Conservation (phyloP, 2,797 vertebrate genomes). For the Xyrichtys novacula region DNA sequence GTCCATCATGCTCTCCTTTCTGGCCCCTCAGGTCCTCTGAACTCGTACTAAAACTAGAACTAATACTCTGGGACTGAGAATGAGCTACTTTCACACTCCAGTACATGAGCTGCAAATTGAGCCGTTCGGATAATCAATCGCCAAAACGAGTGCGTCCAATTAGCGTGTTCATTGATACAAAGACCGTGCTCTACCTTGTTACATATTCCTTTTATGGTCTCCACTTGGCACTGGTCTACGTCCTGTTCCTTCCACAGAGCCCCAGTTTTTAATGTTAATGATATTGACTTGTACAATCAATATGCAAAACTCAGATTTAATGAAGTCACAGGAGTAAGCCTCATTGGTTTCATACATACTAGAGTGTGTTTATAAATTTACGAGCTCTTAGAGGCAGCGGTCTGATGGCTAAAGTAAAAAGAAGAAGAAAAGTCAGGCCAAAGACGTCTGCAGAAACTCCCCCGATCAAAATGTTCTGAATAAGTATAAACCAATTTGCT, state of each 20-base stretch:
- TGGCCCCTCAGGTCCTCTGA: too few species aligned
- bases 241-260: neutral
- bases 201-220: neutral
- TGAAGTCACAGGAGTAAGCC: neutral
- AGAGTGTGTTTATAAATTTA: neutral
- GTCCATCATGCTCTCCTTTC: too few species aligned
- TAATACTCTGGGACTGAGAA: too few species aligned
- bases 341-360: neutral
- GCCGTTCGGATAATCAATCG: too few species aligned
- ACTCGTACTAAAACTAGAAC: too few species aligned
- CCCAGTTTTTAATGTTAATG: neutral
- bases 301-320: constrained; percentile 13
- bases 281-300: constrained; percentile 15
- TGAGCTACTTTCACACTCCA: too few species aligned
- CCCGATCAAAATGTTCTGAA: constrained; percentile 1
- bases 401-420: neutral
- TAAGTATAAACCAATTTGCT: constrained; percentile 11
- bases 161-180: too few species aligned
- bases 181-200: neutral
- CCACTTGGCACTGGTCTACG: neutral
- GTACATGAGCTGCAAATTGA: too few species aligned
- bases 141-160: too few species aligned
- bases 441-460: neutral
- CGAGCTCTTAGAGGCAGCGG: neutral
- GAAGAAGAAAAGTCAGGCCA: neutral